Conservation (phyloP, 2,888 invertebrate genomes). For the Oscheius onirici region DNA sequence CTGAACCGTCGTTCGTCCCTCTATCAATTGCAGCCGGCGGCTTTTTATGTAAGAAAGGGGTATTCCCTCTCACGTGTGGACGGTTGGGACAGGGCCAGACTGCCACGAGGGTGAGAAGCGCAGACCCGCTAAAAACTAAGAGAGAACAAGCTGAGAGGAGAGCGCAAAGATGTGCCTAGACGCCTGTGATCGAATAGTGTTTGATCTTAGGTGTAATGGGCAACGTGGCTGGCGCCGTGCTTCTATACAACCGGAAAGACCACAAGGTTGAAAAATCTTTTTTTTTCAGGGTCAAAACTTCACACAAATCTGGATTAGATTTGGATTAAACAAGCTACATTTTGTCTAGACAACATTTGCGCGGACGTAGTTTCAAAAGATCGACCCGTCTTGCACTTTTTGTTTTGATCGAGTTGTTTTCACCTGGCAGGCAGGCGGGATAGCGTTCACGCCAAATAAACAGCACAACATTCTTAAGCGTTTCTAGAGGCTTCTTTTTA, state of each 20-base stretch:
- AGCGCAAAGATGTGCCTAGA: constrained; percentile 2
- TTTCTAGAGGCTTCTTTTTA: too few species aligned
- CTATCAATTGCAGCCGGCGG: neutral
- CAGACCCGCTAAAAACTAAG: neutral
- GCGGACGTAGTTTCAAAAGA: neutral
- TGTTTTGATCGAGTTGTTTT: too few species aligned
- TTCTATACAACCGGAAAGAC: too few species aligned
- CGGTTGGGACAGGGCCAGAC: constrained; percentile 4
- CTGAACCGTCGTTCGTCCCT: neutral
- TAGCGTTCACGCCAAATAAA: too few species aligned
- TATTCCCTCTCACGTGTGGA: constrained; percentile 2
- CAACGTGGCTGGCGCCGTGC: too few species aligned
- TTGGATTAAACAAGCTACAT: too few species aligned
- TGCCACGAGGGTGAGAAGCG: constrained; percentile 16
- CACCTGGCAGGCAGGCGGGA: too few species aligned
- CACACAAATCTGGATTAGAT: too few species aligned
- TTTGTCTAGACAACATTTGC: neutral
- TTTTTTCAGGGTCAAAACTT: too few species aligned
- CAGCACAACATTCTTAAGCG: too few species aligned
- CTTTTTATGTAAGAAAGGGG: constrained; percentile 16
- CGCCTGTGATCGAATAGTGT: neutral
- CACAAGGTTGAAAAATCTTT: too few species aligned
- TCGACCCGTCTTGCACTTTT: too few species aligned
- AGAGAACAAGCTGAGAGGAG: neutral
- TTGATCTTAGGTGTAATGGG: neutral